Evolutionary conservation across 2,113 vertebrate species (phyloP), one percentile per base, ranked within the genome.

Genomic region (Scartelaos histophorus): DNA sequence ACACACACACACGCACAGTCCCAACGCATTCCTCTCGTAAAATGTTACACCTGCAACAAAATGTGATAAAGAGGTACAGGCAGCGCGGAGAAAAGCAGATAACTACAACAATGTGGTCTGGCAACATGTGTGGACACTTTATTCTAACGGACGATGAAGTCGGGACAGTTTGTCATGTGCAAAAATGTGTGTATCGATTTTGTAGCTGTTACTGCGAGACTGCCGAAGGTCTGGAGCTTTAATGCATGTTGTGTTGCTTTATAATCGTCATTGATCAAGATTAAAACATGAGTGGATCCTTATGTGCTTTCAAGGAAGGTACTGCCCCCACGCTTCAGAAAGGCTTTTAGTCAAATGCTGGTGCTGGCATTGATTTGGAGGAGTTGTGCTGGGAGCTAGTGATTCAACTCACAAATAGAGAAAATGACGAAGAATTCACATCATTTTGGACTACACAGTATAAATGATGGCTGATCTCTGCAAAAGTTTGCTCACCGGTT

Each of bases 31-130:
- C 46, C 51, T n/a, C 17, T 66, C 11, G 9, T 78, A 69, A 83
- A 87, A 49, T 60, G 75, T 82, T 60, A 81, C 75, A 83, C 84
- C 70, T 85, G 80, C 43, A 76, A 61, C 66, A 68, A 71, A 71
- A 54, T 73, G 25, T 1, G 54, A 24, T 67, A 73, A 68, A 22
- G 77, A 66, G 35, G 65, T 66, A 66, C 80, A 66, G 29, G 46
- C 54, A 67, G 56, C 53, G 24, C 1, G 49, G 51, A 76, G 45
- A 60, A 47, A 0, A 2, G 71, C 22, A 57, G 68, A 60, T 74
- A n/a, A 66, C 62, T 56, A 66, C 35, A 46, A 57, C 45, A 68
- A n/a, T 22, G 2, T 19, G 22, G n/a, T 61, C 66, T 10, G 35
- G n/a, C 16, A 71, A 25, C 34, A 21, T 67, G 38, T 58, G 2